These are phyloP conservation scores for Pteropus rufus DNA, from an alignment of 2,797 vertebrate genomes.

Conservation along the genomic window DNA sequence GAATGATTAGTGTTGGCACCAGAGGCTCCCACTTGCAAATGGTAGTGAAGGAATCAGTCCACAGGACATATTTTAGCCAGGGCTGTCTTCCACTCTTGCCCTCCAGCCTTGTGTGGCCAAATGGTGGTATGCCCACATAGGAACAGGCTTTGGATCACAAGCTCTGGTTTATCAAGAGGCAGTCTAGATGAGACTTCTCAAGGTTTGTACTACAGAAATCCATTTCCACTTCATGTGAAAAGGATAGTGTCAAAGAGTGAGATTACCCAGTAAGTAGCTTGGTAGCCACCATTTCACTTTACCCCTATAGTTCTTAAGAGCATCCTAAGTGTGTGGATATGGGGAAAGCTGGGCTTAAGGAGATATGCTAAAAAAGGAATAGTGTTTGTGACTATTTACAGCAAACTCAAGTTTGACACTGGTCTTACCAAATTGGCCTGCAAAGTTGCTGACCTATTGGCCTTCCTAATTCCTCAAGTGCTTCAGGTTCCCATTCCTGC, in stretches of 20 bases:
- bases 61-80: background rate
- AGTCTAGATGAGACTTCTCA: background rate
- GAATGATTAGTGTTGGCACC: slow-evolving; percentile 51
- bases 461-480: slow-evolving; percentile 1
- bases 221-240: background rate
- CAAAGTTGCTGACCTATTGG: background rate
- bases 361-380: background rate
- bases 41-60: background rate
- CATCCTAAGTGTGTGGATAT: background rate
- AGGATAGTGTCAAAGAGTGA: background rate
- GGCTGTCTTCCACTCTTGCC: background rate
- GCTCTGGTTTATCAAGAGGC: background rate
- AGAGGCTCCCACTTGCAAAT: background rate
- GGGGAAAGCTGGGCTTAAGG: background rate
- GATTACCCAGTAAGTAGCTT: background rate
- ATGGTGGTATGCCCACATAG: background rate
- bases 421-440: background rate
- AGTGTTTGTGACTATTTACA: background rate
- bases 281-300: background rate
- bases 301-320: background rate
- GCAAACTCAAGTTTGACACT: background rate
- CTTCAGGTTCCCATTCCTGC: background rate
- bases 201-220: background rate
- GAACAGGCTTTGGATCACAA: background rate
- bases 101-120: background rate